Conservation (phyloP, 2,113 vertebrate species). For the Macrotus californicus region DNA sequence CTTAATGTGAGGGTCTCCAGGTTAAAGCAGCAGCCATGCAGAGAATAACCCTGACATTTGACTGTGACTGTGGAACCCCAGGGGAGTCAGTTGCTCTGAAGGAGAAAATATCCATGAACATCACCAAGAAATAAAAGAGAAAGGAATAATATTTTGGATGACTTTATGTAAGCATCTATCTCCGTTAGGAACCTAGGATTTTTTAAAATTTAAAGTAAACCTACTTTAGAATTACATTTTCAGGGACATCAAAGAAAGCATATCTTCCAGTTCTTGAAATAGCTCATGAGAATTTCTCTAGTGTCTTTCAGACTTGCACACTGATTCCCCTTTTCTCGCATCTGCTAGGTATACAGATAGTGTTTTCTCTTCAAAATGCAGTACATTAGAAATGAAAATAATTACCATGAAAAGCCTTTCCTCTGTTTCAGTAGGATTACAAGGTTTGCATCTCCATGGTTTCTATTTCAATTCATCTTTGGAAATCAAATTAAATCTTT, state of each 20-base stretch:
- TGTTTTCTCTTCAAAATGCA: constrained; percentile 54
- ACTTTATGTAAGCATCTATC: constrained; percentile 27
- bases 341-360: constrained; percentile 34
- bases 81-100: background rate
- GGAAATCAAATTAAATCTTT: constrained; percentile 71
- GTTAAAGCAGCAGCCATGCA: background rate
- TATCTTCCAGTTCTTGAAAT: constrained; percentile 38
- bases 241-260: constrained; percentile 55
- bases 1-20: background rate
- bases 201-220: constrained; percentile 23
- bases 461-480: constrained; percentile 71
- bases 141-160: background rate
- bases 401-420: constrained; percentile 41
- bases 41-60: background rate
- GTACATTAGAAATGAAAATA: constrained; percentile 65
- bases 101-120: background rate
- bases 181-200: constrained; percentile 12
- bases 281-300: background rate
- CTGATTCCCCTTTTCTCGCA: constrained; percentile 1
- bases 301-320: constrained; percentile 9
- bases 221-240: constrained; percentile 45
- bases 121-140: background rate
- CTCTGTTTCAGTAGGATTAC: constrained; percentile 47
- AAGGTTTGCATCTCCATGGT: constrained; percentile 59
- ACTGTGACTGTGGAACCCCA: background rate